Evolutionary conservation across 2,797 vertebrate genomes (phyloP).

Genomic region (Mionectes olivaceus): DNA sequence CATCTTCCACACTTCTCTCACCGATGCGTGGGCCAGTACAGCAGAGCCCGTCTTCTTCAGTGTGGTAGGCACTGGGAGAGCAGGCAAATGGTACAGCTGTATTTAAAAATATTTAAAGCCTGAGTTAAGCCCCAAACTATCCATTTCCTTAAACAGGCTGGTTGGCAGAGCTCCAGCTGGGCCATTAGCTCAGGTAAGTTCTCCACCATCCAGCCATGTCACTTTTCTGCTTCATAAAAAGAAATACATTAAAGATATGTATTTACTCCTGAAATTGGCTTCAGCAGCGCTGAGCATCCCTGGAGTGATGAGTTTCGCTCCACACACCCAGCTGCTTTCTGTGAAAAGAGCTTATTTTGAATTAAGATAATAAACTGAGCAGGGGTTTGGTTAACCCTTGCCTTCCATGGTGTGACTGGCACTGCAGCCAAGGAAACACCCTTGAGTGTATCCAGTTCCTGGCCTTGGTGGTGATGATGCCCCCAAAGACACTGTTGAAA

Average conservation of each 20-base stretch:
- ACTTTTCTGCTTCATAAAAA: slow-evolving; percentile 6
- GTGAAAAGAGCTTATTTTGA: not conserved
- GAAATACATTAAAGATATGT: slow-evolving; percentile 7
- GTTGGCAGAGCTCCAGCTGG: slow-evolving; percentile 47
- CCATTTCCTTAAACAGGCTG: slow-evolving; percentile 19
- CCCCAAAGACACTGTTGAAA: not conserved
- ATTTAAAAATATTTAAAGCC: slow-evolving; percentile 18
- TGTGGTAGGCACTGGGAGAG: not conserved
- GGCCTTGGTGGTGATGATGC: accelerated
- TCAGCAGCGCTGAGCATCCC: not conserved
- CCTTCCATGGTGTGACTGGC: accelerated
- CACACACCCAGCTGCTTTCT: not conserved
- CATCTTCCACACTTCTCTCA: not conserved
- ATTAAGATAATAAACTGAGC: not conserved
- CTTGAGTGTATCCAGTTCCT: not conserved
- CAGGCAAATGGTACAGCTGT: not conserved
- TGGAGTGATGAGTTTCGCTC: not conserved
- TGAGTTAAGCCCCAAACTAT: not conserved
- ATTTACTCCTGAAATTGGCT: slow-evolving; percentile 43
- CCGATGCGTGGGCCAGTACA: not conserved
- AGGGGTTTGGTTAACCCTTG: not conserved
- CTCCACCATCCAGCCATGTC: not conserved
- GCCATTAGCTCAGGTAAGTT: slow-evolving; percentile 58
- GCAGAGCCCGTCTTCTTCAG: not conserved
- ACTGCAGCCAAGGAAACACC: not conserved